Evolutionary conservation across 2,113 vertebrate species (phyloP), one percentile per base, ranked within the genome.

Genomic region (Chaetodon trifascialis): DNA sequence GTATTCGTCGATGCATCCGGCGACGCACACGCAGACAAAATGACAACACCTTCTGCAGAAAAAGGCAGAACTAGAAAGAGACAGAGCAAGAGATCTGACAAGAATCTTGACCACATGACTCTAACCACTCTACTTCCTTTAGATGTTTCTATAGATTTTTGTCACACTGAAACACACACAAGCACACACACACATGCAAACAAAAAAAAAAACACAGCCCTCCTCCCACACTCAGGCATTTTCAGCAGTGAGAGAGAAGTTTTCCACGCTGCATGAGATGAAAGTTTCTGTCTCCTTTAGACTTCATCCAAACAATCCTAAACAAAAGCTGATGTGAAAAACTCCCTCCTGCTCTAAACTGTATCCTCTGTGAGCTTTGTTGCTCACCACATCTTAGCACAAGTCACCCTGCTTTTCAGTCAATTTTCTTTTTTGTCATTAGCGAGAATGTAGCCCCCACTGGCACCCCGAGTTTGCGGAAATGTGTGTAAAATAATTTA

Each of bases 91-190:
- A 90, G 89, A 94, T 90, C 90, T 92, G 91, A 92, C 86, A 91
- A 92, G 88, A 89, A 93, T 92, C 86, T 93, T 91, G 90, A 92
- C 92, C 93, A 91, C 91, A 93, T 93, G 91, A 92, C 90, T 93
- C 90, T 89, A 93, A 94, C 93, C 94, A 91, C 90, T 86, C 84
- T 4, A 92, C 92, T 94, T 93, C 92, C 92, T 93, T 87, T 81
- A 80, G 84, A 94, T 91, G 89, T 90, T 93, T 91, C 91, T 91
- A 91, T 88, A 86, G 88, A 94, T 93, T 92, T 91, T 78, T 86
- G 81, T 89, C 78, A 80, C 64, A 85, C 65, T 80, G 17, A 85
- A 76, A 85, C 19, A 71, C 54, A 73, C 60, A 60, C 73, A 55
- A 55, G 36, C 25, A 42, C 44, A 65, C 56, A 72, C 67, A 54